A percentile compares a stretch with the other conserved stretches of the same genome.
phyloP scores from a whole-genome alignment of 2,888 invertebrate genomes.

The Macrophya annulata region DNA sequence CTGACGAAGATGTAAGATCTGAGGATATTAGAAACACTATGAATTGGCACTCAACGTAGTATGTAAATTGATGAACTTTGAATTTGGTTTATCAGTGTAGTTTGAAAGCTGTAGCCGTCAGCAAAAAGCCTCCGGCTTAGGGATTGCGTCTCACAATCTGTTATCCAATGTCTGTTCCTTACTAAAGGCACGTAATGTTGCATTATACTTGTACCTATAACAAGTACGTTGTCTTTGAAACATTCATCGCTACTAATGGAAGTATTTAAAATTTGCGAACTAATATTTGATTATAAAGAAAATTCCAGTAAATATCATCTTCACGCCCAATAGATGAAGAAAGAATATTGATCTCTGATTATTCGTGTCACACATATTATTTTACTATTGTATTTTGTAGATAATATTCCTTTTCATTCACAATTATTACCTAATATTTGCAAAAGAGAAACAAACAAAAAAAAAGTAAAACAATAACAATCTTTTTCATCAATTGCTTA shows the following conservation, averaged over 20 bases:
- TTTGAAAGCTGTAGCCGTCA: slow-evolving; percentile 24
- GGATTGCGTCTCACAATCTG: slow-evolving; percentile 38
- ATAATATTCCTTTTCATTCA: background rate
- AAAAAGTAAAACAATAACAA: background rate
- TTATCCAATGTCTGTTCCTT: slow-evolving; percentile 24
- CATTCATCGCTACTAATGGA: background rate
- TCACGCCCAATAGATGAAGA: background rate
- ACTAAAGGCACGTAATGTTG: slow-evolving; percentile 1
- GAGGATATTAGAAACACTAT: slow-evolving; percentile 24
- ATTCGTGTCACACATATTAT: slow-evolving; percentile 30
- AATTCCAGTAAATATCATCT: background rate
- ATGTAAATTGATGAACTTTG: slow-evolving; percentile 14
- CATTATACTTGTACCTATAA: background rate
- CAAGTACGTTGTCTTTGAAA: background rate
- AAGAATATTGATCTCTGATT: slow-evolving; percentile 20
- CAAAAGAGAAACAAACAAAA: background rate
- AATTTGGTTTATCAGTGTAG: slow-evolving; percentile 5
- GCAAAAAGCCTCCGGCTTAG: slow-evolving; percentile 31
- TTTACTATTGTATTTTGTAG: background rate
- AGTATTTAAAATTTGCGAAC: background rate
- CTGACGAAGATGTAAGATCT: slow-evolving; percentile 27
- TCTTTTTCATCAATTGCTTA: background rate
- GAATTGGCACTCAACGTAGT: slow-evolving; percentile 16
- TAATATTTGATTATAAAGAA: background rate
- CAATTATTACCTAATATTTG: slow-evolving; percentile 4